phyloP scores from a whole-genome alignment of 2,797 vertebrate species.

The Anguilla marmorata region DNA sequence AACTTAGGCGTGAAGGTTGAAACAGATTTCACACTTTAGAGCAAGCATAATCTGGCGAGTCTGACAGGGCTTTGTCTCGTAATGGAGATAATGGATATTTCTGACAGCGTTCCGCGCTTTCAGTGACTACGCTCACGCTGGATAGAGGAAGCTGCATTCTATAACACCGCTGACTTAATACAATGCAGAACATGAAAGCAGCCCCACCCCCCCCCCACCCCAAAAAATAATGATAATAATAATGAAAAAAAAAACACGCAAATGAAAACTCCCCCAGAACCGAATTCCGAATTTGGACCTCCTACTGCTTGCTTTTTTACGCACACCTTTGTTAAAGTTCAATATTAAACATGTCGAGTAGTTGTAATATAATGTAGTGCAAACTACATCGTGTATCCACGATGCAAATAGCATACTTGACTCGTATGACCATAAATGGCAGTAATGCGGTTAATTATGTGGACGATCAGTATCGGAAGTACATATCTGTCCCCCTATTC shows the following conservation, averaged over 20 bases:
- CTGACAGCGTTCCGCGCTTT: background rate
- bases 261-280: background rate
- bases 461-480: background rate
- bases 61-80: conserved; percentile 10
- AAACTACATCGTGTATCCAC: background rate
- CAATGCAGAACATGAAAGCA: background rate
- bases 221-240: background rate
- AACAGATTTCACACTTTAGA: conserved; percentile 10
- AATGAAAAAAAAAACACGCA: background rate
- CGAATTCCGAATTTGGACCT: background rate
- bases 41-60: background rate
- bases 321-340: background rate
- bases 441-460: background rate
- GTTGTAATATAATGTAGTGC: background rate
- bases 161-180: background rate
- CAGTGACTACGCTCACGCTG: background rate
- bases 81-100: background rate
- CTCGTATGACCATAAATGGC: background rate
- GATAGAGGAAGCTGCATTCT: background rate
- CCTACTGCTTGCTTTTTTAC: background rate
- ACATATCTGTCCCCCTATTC: background rate
- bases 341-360: background rate
- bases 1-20: background rate
- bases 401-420: background rate
- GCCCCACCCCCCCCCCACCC: background rate